These are phyloP conservation scores for Saiga tatarica DNA, from an alignment of 2,113 vertebrate species.

Conservation along the genomic window DNA sequence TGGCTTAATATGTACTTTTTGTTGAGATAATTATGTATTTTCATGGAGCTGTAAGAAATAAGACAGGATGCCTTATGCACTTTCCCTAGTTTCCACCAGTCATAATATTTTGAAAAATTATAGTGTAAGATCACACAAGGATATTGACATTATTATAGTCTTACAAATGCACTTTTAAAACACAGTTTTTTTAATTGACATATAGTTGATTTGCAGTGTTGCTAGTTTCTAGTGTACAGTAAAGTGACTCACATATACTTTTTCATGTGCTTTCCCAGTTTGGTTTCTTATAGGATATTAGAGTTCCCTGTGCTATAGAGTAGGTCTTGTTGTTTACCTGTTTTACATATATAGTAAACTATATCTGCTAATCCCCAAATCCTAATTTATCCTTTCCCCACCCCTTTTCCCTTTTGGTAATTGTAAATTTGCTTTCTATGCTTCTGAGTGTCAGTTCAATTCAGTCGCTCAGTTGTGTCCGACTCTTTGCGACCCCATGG, in stretches of 20 bases:
- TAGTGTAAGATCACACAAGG: neutral
- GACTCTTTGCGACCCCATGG: neutral
- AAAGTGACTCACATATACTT: neutral
- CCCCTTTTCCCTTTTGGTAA: neutral
- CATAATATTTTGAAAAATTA: neutral
- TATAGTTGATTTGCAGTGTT: neutral
- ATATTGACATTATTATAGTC: neutral
- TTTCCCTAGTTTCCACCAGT: neutral
- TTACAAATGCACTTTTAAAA: neutral
- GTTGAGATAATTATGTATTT: neutral
- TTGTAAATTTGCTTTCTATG: neutral
- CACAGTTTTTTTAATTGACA: neutral
- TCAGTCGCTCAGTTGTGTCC: rapidly evolving
- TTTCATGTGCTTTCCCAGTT: neutral
- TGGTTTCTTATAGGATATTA: neutral
- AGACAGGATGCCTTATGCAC: neutral
- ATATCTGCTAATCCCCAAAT: neutral
- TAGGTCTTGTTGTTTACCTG: neutral
- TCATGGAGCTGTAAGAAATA: neutral
- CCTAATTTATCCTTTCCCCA: neutral
- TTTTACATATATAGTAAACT: neutral
- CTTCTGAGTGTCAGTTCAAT: neutral
- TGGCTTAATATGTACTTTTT: neutral
- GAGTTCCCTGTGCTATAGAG: neutral
- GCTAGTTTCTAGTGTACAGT: neutral